Percentiles rank a stretch among this genome's conserved stretches.
These are phyloP conservation scores for Strigamia maritima DNA, from an alignment of 2,888 invertebrate genomes.

Conservation along the genomic window DNA sequence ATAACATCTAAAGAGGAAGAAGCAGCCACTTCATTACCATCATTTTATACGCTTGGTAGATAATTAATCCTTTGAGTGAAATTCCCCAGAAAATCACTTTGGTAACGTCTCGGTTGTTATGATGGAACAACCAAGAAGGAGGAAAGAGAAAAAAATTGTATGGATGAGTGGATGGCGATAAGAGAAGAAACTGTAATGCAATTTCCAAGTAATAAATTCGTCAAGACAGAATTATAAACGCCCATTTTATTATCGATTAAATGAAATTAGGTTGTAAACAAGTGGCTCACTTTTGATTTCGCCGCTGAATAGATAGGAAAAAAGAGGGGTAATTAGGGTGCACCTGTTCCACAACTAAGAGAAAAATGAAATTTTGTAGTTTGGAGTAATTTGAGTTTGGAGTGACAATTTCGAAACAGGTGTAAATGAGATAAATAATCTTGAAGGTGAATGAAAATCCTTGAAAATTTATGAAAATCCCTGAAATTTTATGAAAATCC, in stretches of 20 bases:
- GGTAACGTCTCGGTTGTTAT: conserved; percentile 30
- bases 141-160: not conserved
- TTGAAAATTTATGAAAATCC: too few species aligned
- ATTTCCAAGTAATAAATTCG: conserved; percentile 11
- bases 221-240: not conserved
- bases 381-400: too few species aligned
- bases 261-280: not conserved
- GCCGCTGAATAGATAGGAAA: too few species aligned
- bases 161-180: conserved; percentile 21
- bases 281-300: not conserved
- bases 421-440: too few species aligned
- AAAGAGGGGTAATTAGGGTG: too few species aligned
- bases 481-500: too few species aligned
- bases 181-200: conserved; percentile 26
- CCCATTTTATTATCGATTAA: not conserved
- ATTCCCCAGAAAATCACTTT: conserved; percentile 32
- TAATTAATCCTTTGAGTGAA: conserved; percentile 34
- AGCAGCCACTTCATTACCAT: conserved; percentile 34
- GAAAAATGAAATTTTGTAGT: too few species aligned
- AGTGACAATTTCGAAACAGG: too few species aligned
- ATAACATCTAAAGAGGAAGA: conserved; percentile 30
- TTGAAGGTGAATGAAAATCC: too few species aligned
- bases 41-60: conserved; percentile 32
- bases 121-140: conserved; percentile 5
- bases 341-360: too few species aligned